Base-by-base conservation (phyloP, 2,113 vertebrate species). In the Melanocharis versteri region DNA sequence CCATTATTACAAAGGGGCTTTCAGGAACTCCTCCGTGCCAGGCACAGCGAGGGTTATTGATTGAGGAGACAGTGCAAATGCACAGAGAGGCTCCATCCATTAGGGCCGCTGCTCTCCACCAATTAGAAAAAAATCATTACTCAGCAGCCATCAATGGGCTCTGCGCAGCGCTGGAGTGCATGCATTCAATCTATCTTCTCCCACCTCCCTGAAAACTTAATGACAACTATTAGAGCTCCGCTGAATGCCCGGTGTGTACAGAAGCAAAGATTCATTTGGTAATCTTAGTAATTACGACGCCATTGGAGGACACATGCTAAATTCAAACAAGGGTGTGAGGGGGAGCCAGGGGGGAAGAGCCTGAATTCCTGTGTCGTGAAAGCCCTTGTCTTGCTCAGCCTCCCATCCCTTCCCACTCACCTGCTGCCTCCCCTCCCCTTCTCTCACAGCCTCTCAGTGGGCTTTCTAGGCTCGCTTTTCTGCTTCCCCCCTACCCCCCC, bases 51-150 rank as follows among this genome's bases (percentile, higher is more conserved):
- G 97, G 94, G 76, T 97, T 98, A 98, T 98, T 98, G 98, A 98
- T 98, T 98, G 95, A 98, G 97, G 97, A 98, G 98, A 97, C 98
- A 96, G 97, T 96, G 97, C 95, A 97, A 98, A 97, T 98, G 95
- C 98, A 97, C 97, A 94, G 97, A 97, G 97, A 98, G 92, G 97
- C 97, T 98, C 97, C 97, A 98, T 98, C 98, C 98, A 98, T 98
- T 98, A 98, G 97, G 97, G 96, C 97, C 83, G 97, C 97, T 96
- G 97, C 98, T 98, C 97, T 98, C 98, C 98, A 97, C 97, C 98
- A 98, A 98, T 98, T 98, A 98, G 98, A 98, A 98, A 97, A 98
- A 98, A 98, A 98, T 98, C 98, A 98, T 98, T 98, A 98, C 98
- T 98, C 98, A 98, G 98, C 97, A 98, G 98, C 98, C 97, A 97